These are phyloP conservation scores for Microchirus variegatus DNA, from an alignment of 2,797 vertebrate species.

Conservation along the genomic window DNA sequence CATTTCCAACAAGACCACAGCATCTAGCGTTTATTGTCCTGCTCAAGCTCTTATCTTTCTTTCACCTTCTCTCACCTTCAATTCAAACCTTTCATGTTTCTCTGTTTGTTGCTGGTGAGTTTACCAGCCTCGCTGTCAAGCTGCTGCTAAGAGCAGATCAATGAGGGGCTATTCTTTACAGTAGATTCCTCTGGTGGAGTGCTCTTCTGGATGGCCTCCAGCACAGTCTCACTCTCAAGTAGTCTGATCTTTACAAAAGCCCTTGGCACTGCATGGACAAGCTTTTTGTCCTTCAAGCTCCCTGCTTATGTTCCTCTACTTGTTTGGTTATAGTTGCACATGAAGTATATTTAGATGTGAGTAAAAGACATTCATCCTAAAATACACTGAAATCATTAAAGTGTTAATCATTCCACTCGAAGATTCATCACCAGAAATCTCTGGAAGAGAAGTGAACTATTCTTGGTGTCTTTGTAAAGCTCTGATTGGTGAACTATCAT, in stretches of 20 bases:
- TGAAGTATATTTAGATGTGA: not conserved
- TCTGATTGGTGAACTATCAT: no score
- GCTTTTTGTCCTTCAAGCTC: conserved; percentile 5
- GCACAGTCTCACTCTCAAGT: conserved; percentile 35
- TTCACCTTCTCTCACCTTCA: conserved; percentile 3
- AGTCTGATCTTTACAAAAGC: conserved; percentile 24
- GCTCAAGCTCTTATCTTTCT: no score
- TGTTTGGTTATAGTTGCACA: not conserved
- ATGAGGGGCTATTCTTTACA: conserved; percentile 50
- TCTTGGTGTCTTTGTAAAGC: no score
- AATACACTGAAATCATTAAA: no score
- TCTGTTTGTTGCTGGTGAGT: conserved; percentile 28
- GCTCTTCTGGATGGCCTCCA: conserved; percentile 55
- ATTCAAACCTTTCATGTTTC: conserved; percentile 39
- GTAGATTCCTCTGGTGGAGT: conserved; percentile 32
- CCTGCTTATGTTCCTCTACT: not conserved
- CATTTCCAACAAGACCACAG: no score
- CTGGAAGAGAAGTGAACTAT: no score
- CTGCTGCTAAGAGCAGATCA: conserved; percentile 48
- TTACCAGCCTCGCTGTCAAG: conserved; percentile 26
- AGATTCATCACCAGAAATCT: no score
- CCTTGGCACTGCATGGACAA: conserved; percentile 6
- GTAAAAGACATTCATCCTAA: not conserved
- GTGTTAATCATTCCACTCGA: no score
- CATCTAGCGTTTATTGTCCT: no score